phyloP scores from a whole-genome alignment of 1,140 invertebrate genomes.

The Drosophila sturtevanti region DNA sequence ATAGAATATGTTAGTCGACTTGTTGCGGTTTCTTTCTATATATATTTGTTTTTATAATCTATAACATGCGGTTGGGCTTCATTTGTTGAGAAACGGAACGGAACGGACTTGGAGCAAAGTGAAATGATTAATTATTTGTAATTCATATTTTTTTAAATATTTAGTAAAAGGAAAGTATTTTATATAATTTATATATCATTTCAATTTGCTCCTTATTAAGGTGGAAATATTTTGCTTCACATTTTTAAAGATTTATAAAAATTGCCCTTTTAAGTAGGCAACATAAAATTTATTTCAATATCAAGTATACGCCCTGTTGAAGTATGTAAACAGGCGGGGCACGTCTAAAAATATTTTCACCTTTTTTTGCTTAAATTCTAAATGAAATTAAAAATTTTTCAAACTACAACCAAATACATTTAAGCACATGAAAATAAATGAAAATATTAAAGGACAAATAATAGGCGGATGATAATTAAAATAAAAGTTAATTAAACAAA shows the following conservation, averaged over 20 bases:
- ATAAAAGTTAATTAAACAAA: constrained; percentile 46
- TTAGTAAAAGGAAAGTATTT: background rate
- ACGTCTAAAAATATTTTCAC: constrained; percentile 43
- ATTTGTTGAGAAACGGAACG: constrained; percentile 40
- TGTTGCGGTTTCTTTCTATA: constrained; percentile 16
- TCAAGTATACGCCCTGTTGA: background rate
- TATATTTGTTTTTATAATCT: background rate
- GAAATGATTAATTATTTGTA: constrained; percentile 35
- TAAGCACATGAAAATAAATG: constrained; percentile 61
- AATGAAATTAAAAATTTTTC: constrained; percentile 42
- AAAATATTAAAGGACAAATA: constrained; percentile 72
- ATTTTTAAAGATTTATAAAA: background rate
- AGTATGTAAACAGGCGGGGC: too few species aligned
- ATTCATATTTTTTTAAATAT: background rate
- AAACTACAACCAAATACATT: constrained; percentile 67
- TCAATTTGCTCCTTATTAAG: constrained; percentile 47
- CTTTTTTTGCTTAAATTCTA: constrained; percentile 40
- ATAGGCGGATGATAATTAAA: constrained; percentile 53
- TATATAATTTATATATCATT: constrained; percentile 28
- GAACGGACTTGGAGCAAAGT: constrained; percentile 63
- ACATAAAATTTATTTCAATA: background rate
- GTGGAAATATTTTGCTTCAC: constrained; percentile 37
- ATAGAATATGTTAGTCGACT: constrained; percentile 59
- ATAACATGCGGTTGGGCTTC: constrained; percentile 58
- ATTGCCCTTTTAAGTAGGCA: background rate